Evolutionary conservation across 2,113 vertebrate genomes (phyloP).

Genomic region (Rostratula benghalensis): DNA sequence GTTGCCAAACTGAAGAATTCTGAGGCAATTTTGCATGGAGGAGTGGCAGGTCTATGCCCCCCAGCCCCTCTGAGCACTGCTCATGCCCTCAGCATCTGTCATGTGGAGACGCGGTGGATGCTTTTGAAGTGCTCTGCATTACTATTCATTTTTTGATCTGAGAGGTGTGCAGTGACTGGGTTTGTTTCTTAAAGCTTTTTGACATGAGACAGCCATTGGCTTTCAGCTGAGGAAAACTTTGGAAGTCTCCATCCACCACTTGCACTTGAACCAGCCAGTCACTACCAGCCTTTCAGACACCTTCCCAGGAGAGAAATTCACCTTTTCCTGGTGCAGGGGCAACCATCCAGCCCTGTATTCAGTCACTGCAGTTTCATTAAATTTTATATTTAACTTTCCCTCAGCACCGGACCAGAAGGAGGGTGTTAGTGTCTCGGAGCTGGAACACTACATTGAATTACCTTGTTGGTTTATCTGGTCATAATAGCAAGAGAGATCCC

Average conservation of each 20-base stretch:
- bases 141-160: background rate
- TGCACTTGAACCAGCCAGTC: background rate
- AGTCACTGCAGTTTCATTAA: conserved; percentile 47
- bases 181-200: background rate
- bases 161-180: background rate
- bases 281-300: background rate
- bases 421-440: conserved; percentile 32
- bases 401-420: conserved; percentile 47
- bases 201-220: background rate
- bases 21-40: background rate
- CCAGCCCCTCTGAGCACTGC: background rate
- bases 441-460: conserved; percentile 65
- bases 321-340: conserved; percentile 7
- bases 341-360: background rate
- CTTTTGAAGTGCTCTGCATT: accelerated
- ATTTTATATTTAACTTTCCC: conserved; percentile 65
- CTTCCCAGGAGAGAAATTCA: conserved; percentile 15
- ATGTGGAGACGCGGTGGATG: background rate
- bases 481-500: conserved; percentile 59
- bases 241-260: background rate
- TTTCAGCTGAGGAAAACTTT: background rate
- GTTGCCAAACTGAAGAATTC: background rate
- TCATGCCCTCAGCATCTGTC: accelerated
- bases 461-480: conserved; percentile 71
- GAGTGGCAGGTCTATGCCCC: background rate